A percentile compares a stretch with the other conserved stretches of the same genome.
These are phyloP conservation scores for Sceloporus undulatus DNA, from an alignment of 2,113 vertebrate genomes.

Conservation along the genomic window DNA sequence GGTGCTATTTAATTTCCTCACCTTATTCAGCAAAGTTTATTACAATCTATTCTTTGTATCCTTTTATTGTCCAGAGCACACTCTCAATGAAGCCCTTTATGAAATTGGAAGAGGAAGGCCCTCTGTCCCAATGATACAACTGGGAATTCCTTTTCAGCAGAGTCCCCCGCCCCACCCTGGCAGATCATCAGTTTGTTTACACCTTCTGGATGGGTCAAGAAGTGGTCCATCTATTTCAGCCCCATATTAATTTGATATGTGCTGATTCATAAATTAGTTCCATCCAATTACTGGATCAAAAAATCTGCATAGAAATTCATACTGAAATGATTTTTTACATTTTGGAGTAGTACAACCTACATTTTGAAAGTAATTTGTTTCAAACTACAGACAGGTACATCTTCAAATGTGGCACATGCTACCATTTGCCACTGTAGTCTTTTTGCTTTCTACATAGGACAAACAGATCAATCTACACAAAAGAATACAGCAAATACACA, in stretches of 20 bases:
- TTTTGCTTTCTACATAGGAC: no score
- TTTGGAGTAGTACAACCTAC: no score
- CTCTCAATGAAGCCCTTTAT: not conserved
- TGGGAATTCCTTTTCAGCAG: not conserved
- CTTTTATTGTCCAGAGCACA: not conserved
- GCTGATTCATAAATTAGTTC: not conserved
- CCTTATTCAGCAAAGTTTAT: not conserved
- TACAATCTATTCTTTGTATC: conserved; percentile 1
- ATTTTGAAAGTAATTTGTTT: no score
- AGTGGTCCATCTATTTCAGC: not conserved
- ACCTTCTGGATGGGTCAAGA: not conserved
- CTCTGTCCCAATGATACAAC: not conserved
- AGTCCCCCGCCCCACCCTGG: not conserved
- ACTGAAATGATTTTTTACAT: no score
- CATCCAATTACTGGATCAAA: not conserved
- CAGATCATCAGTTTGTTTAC: not conserved
- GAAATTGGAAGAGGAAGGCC: not conserved
- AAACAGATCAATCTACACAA: no score
- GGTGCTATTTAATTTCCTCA: conserved; percentile 22
- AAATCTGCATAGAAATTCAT: not conserved
- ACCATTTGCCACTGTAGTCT: no score
- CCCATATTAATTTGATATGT: not conserved
- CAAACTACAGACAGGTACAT: no score
- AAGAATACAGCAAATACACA: no score
- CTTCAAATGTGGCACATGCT: no score